These are phyloP conservation scores for Dasypolia templi DNA, from an alignment of 2,888 invertebrate species.

Conservation along the genomic window DNA sequence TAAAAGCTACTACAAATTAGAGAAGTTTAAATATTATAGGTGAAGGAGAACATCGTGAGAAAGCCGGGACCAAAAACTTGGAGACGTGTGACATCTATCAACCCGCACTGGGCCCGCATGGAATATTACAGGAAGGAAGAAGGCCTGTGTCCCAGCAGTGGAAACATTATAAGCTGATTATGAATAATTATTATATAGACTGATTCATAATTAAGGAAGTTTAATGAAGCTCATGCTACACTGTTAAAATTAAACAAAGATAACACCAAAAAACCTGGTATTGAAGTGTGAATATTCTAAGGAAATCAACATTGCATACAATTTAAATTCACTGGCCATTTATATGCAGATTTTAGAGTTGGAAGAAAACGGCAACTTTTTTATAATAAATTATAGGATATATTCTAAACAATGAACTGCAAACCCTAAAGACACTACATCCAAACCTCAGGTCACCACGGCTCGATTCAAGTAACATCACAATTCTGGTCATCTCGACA, in stretches of 20 bases:
- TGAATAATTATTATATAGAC: background rate
- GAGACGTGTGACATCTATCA: background rate
- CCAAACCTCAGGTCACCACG: slow-evolving; percentile 44
- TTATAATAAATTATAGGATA: too few species aligned
- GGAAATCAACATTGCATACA: background rate
- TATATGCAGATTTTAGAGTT: slow-evolving; percentile 4
- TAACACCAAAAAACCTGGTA: slow-evolving; percentile 1
- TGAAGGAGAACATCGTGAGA: background rate
- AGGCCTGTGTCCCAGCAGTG: background rate
- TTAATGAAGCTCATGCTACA: background rate
- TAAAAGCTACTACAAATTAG: background rate
- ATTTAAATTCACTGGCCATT: slow-evolving; percentile 3
- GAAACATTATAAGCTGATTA: background rate
- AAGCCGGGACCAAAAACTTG: background rate
- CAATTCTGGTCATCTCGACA: slow-evolving; percentile 63
- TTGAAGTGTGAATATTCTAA: background rate
- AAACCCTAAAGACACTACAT: slow-evolving; percentile 40
- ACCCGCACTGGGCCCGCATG: background rate
- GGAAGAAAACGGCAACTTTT: background rate
- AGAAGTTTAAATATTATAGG: background rate
- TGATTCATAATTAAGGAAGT: background rate
- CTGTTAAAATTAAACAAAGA: slow-evolving; percentile 4
- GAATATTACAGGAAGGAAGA: background rate
- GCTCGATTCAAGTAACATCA: slow-evolving; percentile 59
- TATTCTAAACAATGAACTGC: too few species aligned